Conservation (phyloP, 2,797 vertebrate species). For the Periparus ater region DNA sequence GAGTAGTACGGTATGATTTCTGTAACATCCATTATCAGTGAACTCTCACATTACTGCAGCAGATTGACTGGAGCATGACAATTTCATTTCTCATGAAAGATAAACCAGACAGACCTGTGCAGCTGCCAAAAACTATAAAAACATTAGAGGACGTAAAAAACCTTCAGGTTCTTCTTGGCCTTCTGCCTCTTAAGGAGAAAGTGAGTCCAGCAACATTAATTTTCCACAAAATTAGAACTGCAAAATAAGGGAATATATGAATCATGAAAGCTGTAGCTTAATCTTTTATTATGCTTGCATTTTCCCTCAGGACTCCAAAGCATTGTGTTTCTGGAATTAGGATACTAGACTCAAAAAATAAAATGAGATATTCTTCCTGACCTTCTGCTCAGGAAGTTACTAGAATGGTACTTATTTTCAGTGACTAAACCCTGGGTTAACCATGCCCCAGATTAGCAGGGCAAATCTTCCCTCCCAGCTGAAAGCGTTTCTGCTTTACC, state of each 20-base stretch:
- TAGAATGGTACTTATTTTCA: not conserved
- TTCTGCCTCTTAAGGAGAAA: not conserved
- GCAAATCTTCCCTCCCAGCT: not conserved
- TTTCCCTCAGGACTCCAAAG: not conserved
- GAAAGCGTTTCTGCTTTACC: not conserved
- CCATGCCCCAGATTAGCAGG: not conserved
- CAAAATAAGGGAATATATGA: not conserved
- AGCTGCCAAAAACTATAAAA: not conserved
- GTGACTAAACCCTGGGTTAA: not conserved
- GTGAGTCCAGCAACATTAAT: not conserved
- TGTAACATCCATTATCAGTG: not conserved
- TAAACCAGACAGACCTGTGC: not conserved
- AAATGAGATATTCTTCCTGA: constrained; percentile 14
- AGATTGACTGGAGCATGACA: not conserved
- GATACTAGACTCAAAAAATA: not conserved
- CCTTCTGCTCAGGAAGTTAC: not conserved
- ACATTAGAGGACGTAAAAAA: not conserved
- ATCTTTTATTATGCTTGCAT: not conserved
- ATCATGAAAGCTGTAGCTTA: not conserved
- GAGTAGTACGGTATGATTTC: not conserved
- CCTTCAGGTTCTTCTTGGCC: not conserved
- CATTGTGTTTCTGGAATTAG: constrained; percentile 23
- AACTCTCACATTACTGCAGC: not conserved
- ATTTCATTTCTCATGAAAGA: not conserved
- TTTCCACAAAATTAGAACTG: not conserved